phyloP scores from a whole-genome alignment of 2,797 vertebrate genomes.

The Parotocinclus haroldoi region DNA sequence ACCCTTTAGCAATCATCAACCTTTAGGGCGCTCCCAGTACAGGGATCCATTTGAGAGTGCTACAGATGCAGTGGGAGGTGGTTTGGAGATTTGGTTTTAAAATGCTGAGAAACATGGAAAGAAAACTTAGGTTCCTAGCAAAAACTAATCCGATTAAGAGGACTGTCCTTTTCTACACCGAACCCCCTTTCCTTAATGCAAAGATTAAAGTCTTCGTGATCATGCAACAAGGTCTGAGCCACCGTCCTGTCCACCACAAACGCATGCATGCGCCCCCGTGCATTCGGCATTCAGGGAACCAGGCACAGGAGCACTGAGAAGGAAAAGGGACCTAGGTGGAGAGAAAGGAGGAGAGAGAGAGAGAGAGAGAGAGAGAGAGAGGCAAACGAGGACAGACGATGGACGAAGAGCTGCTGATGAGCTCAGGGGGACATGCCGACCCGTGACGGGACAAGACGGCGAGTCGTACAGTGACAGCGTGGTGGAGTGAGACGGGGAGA shows the following conservation, averaged over 20 bases:
- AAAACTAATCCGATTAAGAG: too few relatives aligned
- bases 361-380: background rate
- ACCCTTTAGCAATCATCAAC: too few relatives aligned
- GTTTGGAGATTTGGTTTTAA: too few relatives aligned
- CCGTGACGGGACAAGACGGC: conserved; percentile 5
- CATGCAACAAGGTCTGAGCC: conserved; percentile 36
- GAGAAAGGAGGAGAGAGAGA: conserved; percentile 20
- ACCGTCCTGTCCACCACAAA: conserved; percentile 32
- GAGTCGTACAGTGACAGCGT: background rate
- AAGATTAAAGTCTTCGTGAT: conserved; percentile 28
- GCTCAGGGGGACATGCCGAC: conserved; percentile 6
- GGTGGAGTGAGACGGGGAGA: background rate
- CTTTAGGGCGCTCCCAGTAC: too few relatives aligned
- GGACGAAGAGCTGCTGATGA: background rate
- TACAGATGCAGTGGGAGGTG: too few relatives aligned
- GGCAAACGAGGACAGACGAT: background rate
- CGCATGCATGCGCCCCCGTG: conserved; percentile 51
- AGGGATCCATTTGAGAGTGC: too few relatives aligned
- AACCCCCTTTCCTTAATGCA: conserved; percentile 48
- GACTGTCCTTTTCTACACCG: conserved; percentile 13
- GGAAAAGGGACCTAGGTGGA: conserved; percentile 27
- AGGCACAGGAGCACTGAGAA: conserved; percentile 29
- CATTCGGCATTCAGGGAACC: conserved; percentile 49
- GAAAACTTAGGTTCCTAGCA: too few relatives aligned
- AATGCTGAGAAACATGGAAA: too few relatives aligned